Evolutionary conservation across 2,797 vertebrate genomes (phyloP).

Genomic region (Trachops cirrhosus): DNA sequence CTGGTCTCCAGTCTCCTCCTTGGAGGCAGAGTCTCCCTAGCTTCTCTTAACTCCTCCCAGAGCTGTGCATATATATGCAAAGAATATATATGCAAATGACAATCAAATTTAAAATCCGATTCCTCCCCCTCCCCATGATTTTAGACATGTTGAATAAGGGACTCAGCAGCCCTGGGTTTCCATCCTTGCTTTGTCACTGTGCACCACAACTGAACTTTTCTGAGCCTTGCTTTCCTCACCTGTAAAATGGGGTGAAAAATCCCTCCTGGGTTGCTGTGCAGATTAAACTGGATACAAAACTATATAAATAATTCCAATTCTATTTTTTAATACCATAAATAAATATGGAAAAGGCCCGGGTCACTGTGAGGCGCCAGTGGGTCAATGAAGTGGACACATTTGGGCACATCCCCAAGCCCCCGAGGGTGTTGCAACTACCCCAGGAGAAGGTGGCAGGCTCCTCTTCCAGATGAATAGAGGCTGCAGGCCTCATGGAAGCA

Average conservation of each 20-base stretch:
- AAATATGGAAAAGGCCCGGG: not conserved
- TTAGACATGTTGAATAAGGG: not conserved
- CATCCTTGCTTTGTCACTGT: not conserved
- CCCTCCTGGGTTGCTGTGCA: not conserved
- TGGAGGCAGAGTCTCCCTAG: not conserved
- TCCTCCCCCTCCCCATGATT: not conserved
- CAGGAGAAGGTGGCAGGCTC: not conserved
- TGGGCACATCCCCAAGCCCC: not conserved
- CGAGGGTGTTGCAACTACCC: not conserved
- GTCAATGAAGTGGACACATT: not conserved
- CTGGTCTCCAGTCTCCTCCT: not conserved
- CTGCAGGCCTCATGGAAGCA: not conserved
- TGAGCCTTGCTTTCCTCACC: not conserved
- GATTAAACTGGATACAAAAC: not conserved
- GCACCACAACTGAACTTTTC: not conserved
- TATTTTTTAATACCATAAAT: constrained; percentile 3
- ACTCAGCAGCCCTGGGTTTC: not conserved
- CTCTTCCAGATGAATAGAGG: not conserved
- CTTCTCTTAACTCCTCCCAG: constrained; percentile 9
- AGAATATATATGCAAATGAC: constrained; percentile 29
- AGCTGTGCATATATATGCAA: not conserved
- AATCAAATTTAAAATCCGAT: constrained; percentile 57
- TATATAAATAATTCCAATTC: not conserved
- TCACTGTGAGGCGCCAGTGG: not conserved
- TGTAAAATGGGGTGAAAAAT: constrained; percentile 15